A percentile compares a stretch with the other conserved stretches of the same genome.
Conservation (phyloP, 2,113 vertebrate genomes). For the Dolichallabes microphthalmus region DNA sequence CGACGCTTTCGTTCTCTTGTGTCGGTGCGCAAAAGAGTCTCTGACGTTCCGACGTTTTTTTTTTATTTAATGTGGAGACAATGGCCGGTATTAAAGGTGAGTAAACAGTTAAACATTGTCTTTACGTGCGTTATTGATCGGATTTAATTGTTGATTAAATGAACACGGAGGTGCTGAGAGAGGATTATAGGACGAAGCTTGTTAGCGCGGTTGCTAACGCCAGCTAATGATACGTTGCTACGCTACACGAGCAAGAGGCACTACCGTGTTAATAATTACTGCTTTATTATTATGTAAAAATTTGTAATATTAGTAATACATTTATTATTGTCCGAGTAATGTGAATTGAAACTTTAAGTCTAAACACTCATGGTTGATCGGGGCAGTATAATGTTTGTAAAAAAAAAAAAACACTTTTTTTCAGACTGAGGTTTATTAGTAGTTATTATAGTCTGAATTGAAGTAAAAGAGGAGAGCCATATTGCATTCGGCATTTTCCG, state of each 20-base stretch:
- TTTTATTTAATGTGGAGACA: constrained; percentile 58
- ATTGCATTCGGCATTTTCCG: not conserved
- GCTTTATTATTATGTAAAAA: not conserved
- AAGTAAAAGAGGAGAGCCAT: not conserved
- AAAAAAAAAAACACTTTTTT: not conserved
- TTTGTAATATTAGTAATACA: not conserved
- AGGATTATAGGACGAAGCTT: not conserved
- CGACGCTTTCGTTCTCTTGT: not conserved
- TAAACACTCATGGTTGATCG: not conserved
- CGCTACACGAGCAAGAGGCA: not conserved
- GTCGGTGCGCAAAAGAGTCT: constrained; percentile 2
- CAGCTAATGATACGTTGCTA: not conserved
- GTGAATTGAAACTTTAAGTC: not conserved
- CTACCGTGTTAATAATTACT: not conserved
- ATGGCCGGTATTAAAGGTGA: constrained; percentile 80
- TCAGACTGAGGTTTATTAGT: not conserved
- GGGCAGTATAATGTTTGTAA: not conserved
- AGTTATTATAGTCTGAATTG: not conserved
- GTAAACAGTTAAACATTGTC: not conserved
- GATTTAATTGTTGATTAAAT: not conserved
- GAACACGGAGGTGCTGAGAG: not conserved
- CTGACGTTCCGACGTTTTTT: not conserved
- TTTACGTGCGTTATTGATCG: not conserved
- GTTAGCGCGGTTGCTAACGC: not conserved
- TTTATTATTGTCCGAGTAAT: not conserved